A percentile compares a stretch with the other conserved stretches of the same genome.
Conservation (phyloP, 2,888 invertebrate genomes). For the Bedellia somnulentella region DNA sequence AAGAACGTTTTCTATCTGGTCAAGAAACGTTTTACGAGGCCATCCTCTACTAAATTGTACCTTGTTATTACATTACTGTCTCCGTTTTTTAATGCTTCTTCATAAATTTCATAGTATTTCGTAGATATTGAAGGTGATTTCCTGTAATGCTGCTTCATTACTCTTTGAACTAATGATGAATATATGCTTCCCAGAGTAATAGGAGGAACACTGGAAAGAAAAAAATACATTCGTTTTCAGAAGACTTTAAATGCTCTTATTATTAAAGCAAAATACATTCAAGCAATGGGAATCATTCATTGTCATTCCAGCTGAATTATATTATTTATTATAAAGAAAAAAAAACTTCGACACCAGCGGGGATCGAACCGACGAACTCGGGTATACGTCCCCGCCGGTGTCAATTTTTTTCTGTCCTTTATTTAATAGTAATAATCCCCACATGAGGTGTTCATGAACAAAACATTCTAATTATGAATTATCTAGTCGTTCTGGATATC, state of each 20-base stretch:
- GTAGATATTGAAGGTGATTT: conserved; percentile 61
- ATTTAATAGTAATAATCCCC: no score
- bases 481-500: no score
- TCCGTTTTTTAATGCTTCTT: conserved; percentile 42
- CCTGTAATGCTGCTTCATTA: conserved; percentile 65
- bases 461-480: no score
- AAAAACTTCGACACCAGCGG: no score
- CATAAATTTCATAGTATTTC: conserved; percentile 57
- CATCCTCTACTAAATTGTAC: conserved; percentile 24
- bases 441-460: no score
- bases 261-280: conserved; percentile 7
- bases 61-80: conserved; percentile 64
- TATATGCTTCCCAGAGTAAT: conserved; percentile 72
- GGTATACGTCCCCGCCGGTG: no score
- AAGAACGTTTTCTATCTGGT: no score
- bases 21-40: no score
- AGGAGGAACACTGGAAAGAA: conserved; percentile 51
- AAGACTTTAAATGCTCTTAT: conserved; percentile 1
- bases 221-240: conserved; percentile 7
- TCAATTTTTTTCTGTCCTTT: no score
- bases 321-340: no score
- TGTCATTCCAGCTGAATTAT: not conserved
- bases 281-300: no score
- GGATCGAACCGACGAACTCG: no score
- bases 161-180: conserved; percentile 64